Evolutionary conservation across 1,140 invertebrate species (phyloP).

Genomic region (Pentalonia nigronervosa): DNA sequence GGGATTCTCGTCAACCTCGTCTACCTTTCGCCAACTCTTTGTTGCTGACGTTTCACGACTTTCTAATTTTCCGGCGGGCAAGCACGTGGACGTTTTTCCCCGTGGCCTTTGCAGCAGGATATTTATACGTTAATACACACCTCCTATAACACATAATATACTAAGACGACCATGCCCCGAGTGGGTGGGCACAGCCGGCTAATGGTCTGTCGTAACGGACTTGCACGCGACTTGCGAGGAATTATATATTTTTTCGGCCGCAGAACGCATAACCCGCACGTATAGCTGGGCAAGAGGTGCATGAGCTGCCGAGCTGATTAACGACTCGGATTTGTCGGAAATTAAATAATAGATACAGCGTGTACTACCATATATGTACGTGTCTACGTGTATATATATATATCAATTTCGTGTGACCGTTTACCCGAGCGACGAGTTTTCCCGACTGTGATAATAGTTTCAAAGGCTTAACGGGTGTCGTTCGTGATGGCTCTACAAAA

Average conservation of each 20-base stretch:
- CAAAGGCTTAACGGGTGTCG: neutral
- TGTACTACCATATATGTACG: neutral
- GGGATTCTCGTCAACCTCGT: neutral
- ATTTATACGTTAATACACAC: neutral
- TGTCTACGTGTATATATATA: neutral
- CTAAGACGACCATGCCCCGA: neutral
- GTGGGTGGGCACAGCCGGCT: neutral
- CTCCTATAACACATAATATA: neutral
- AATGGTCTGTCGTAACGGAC: neutral
- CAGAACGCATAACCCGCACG: neutral
- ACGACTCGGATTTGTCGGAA: neutral
- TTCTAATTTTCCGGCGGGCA: neutral
- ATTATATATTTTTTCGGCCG: neutral
- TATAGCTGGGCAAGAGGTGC: neutral
- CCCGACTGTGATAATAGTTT: neutral
- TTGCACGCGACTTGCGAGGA: neutral
- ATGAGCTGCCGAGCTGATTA: neutral
- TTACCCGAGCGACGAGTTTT: neutral
- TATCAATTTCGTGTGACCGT: neutral
- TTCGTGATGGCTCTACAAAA: neutral
- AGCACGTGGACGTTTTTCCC: neutral
- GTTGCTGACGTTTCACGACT: neutral
- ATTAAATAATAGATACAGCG: neutral
- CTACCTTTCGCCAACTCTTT: no score
- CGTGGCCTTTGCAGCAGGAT: neutral